phyloP scores from a whole-genome alignment of 2,797 vertebrate genomes.

The Macropus fuliginosus region DNA sequence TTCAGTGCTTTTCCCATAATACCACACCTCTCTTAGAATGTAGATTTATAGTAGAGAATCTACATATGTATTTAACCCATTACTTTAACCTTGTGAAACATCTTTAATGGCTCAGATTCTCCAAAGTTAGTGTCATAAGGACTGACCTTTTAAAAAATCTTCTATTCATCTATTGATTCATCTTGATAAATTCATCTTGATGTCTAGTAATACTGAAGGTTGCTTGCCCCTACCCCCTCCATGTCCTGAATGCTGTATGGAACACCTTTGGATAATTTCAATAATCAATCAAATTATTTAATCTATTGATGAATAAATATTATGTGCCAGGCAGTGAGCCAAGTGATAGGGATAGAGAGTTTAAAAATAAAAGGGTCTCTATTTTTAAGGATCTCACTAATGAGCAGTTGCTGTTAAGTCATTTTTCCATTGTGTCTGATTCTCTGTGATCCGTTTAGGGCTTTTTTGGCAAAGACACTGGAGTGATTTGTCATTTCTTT shows the following conservation, averaged over 20 bases:
- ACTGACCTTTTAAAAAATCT: slow-evolving; percentile 29
- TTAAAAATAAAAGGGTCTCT: background rate
- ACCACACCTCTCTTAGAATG: background rate
- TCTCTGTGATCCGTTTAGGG: background rate
- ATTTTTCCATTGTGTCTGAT: background rate
- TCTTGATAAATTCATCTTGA: background rate
- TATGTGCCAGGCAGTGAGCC: background rate
- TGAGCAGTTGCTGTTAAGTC: background rate
- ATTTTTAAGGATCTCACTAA: background rate
- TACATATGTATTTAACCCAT: slow-evolving; percentile 29
- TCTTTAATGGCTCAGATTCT: slow-evolving; percentile 26
- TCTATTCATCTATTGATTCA: background rate
- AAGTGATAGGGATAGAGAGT: background rate
- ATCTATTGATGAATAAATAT: background rate
- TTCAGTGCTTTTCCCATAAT: background rate
- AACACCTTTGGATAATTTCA: background rate
- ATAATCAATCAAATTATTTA: background rate
- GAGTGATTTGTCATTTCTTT: background rate
- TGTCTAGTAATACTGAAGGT: background rate
- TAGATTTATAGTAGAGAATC: slow-evolving; percentile 35
- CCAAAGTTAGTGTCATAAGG: background rate
- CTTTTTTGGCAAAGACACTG: background rate
- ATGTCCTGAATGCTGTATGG: background rate
- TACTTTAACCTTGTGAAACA: slow-evolving; percentile 52
- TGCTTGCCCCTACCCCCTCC: too few species aligned